These are phyloP conservation scores for Poecile montanus DNA, from an alignment of 2,797 vertebrate genomes.

Conservation along the genomic window DNA sequence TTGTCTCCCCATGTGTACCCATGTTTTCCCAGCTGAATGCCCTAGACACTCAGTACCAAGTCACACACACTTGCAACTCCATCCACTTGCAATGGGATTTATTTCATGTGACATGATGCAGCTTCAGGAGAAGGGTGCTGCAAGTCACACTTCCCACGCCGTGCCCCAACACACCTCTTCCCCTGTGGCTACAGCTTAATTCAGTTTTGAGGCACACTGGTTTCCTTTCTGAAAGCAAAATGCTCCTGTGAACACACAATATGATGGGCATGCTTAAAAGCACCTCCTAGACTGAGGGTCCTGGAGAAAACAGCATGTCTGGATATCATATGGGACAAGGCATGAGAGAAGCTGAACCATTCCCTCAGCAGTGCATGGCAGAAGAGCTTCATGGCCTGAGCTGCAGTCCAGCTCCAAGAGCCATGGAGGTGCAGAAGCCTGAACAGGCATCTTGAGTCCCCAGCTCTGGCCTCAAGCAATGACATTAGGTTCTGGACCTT, in stretches of 20 bases:
- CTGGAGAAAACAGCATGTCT: not conserved
- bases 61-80: not conserved
- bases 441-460: not conserved
- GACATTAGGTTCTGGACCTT: not conserved
- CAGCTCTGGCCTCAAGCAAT: not conserved
- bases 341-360: not conserved
- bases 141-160: rapidly evolving
- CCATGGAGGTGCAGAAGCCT: not conserved
- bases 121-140: not conserved
- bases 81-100: not conserved
- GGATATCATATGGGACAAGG: not conserved
- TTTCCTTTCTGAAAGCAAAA: not conserved
- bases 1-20: rapidly evolving
- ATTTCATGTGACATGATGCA: rapidly evolving
- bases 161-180: not conserved
- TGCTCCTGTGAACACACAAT: not conserved
- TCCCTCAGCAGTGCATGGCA: not conserved
- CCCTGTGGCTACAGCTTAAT: not conserved
- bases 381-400: not conserved
- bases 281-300: not conserved
- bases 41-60: not conserved
- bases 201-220: not conserved
- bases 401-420: not conserved
- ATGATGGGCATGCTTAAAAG: not conserved
- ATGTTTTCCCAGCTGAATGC: not conserved